Conservation (phyloP, 2,113 vertebrate genomes). For the Nansenia antarctica region DNA sequence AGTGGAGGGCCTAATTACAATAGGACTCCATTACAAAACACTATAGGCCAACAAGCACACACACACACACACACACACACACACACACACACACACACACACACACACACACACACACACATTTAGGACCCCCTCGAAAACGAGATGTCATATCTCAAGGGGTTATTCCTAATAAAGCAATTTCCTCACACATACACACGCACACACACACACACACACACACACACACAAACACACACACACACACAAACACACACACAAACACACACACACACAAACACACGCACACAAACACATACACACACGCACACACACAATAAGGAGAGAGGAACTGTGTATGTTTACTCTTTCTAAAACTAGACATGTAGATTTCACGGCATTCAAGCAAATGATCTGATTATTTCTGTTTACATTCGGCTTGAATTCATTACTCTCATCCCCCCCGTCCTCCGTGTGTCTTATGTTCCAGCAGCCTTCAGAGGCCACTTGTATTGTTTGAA, state of each 20-base stretch:
- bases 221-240: background rate
- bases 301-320: background rate
- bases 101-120: slow-evolving; percentile 6
- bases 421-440: slow-evolving; percentile 4
- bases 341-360: background rate
- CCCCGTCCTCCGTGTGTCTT: no score
- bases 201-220: no score
- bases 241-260: background rate
- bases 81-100: slow-evolving; percentile 5
- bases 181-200: no score
- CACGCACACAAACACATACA: slow-evolving; percentile 3
- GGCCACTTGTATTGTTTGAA: background rate
- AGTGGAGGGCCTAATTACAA: slow-evolving; percentile 6
- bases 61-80: background rate
- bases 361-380: background rate
- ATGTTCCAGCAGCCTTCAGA: slow-evolving; percentile 16
- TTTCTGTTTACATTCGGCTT: background rate
- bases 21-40: slow-evolving; percentile 14
- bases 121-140: no score
- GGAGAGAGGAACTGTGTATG: background rate
- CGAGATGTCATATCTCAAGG: no score
- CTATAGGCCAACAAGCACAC: background rate
- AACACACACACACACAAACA: slow-evolving; percentile 3
- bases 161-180: no score
- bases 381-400: slow-evolving; percentile 10